A percentile compares a stretch with the other conserved stretches of the same genome.
Evolutionary conservation across 2,113 vertebrate species (phyloP).

Genomic region (Pangasianodon hypophthalmus): DNA sequence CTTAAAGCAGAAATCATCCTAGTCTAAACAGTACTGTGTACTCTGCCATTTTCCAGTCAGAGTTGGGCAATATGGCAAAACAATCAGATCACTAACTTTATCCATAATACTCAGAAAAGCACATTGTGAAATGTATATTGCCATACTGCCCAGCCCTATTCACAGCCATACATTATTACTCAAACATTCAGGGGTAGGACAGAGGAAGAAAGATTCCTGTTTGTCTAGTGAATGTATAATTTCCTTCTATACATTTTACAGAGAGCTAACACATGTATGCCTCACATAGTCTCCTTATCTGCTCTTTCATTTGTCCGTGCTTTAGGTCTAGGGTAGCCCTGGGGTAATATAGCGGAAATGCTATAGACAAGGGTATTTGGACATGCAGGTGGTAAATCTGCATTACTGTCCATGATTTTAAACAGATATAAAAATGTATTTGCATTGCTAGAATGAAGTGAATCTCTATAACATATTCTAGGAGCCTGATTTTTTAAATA

Average conservation of each 20-base stretch:
- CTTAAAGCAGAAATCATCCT: neutral
- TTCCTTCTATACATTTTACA: neutral
- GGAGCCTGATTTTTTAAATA: neutral
- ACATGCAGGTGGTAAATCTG: neutral
- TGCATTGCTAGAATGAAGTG: neutral
- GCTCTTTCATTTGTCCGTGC: neutral
- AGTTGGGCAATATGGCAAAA: neutral
- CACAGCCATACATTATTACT: neutral
- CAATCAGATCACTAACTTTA: neutral
- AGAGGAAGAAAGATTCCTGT: neutral
- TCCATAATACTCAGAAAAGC: neutral
- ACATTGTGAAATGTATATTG: neutral
- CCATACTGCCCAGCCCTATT: neutral
- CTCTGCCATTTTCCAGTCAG: neutral
- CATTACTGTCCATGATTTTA: neutral
- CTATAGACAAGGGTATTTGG: neutral
- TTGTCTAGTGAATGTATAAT: neutral
- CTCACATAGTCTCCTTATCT: neutral
- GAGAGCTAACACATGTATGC: neutral
- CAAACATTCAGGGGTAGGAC: conserved; percentile 2
- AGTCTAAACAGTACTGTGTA: neutral
- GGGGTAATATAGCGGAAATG: neutral
- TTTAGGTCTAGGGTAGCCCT: neutral
- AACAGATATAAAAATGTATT: neutral
- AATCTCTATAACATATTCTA: neutral